Conservation (phyloP, 1,140 invertebrate species). For the Drosophila sechellia region DNA sequence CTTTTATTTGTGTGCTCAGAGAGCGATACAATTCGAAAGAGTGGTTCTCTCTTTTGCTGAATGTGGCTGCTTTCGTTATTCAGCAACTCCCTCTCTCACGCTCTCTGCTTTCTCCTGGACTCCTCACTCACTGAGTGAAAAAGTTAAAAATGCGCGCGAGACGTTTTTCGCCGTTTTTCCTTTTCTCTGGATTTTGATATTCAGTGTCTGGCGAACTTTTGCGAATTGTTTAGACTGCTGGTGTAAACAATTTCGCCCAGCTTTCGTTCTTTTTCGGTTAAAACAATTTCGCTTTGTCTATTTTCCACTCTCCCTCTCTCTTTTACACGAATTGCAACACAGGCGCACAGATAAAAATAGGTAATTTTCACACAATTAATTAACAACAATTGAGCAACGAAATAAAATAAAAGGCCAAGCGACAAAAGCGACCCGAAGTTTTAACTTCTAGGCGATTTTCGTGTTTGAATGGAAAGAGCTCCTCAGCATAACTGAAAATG, state of each 20-base stretch:
- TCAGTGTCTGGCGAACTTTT: conserved; percentile 25
- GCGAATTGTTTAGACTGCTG: conserved; percentile 14
- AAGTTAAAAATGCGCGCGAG: conserved; percentile 75
- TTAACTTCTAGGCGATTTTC: conserved; percentile 52
- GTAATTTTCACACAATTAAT: conserved; percentile 44
- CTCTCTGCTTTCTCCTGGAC: conserved; percentile 19
- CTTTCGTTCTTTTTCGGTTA: conserved; percentile 1
- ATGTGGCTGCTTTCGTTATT: conserved; percentile 40
- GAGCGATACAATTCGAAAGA: conserved; percentile 15
- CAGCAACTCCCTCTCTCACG: conserved; percentile 39
- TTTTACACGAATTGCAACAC: conserved; percentile 19
- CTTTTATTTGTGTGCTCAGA: conserved; percentile 44
- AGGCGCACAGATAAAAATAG: conserved; percentile 9
- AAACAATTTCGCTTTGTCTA: conserved; percentile 16
- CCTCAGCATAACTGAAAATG: conserved; percentile 79
- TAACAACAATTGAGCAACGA: conserved; percentile 42
- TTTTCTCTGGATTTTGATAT: conserved; percentile 22
- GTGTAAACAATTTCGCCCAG: conserved; percentile 12
- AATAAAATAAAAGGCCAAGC: conserved; percentile 56
- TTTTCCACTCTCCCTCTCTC: background rate
- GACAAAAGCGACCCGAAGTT: conserved; percentile 53
- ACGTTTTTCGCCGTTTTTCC: conserved; percentile 54
- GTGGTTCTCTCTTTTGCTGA: conserved; percentile 31
- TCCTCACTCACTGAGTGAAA: conserved; percentile 58
- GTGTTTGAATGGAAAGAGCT: conserved; percentile 82